Evolutionary conservation across 2,888 invertebrate species (phyloP).

Genomic region (Liodrosophila aerea): DNA sequence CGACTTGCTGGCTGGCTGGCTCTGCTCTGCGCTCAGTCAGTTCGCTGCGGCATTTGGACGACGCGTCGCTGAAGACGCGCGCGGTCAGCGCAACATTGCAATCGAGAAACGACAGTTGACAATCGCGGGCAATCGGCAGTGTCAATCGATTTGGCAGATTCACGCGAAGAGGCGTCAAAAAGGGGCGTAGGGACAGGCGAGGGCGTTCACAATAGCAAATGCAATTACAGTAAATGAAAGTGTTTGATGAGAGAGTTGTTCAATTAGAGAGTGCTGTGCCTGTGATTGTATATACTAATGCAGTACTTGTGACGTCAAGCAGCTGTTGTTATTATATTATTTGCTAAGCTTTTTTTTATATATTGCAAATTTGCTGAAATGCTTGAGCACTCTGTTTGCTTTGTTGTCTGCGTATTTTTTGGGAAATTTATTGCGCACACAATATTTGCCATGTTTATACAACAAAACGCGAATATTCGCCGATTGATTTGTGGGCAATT

Average conservation of each 20-base stretch:
- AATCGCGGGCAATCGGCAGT: slow-evolving; percentile 1
- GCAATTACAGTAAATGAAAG: slow-evolving; percentile 37
- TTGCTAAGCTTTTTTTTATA: slow-evolving; percentile 5
- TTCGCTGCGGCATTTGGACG: slow-evolving; percentile 22
- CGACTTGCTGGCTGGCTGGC: slow-evolving; percentile 58
- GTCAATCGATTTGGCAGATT: slow-evolving; percentile 57
- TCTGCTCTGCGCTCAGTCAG: slow-evolving; percentile 29
- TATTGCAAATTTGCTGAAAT: slow-evolving; percentile 32
- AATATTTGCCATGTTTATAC: slow-evolving; percentile 42
- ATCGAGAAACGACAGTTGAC: slow-evolving; percentile 30
- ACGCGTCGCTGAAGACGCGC: slow-evolving; percentile 50
- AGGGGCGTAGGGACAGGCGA: slow-evolving; percentile 2
- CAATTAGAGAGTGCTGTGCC: slow-evolving; percentile 16
- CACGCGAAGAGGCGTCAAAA: slow-evolving; percentile 35
- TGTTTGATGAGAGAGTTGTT: no score
- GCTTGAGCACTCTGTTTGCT: slow-evolving; percentile 36
- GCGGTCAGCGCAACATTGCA: slow-evolving; percentile 47
- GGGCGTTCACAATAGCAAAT: slow-evolving; percentile 33
- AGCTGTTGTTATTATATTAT: slow-evolving; percentile 25
- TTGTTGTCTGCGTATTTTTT: slow-evolving; percentile 43
- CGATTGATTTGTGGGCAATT: slow-evolving; percentile 47
- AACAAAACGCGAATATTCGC: slow-evolving; percentile 23
- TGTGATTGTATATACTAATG: slow-evolving; percentile 43
- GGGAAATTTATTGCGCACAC: slow-evolving; percentile 48
- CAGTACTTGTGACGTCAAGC: slow-evolving; percentile 49